Evolutionary conservation across 2,888 invertebrate genomes (phyloP), one percentile per base, ranked within the genome.

Genomic region (Drosophila limbata): DNA sequence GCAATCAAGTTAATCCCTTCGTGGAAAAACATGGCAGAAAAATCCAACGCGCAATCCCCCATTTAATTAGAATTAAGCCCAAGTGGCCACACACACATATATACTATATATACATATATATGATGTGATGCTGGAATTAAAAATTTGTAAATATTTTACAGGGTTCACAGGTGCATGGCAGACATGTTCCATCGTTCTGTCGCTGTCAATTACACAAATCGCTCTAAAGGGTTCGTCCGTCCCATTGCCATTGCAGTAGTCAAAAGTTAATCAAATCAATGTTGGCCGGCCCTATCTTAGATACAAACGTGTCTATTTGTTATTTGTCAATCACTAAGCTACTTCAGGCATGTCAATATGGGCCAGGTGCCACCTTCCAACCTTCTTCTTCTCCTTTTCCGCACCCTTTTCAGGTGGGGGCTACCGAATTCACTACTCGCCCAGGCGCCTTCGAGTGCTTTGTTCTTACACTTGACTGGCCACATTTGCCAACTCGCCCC

Each of bases 301-400:
- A 82, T 71, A 81, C 79, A 82, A 69, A 81, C 79, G 74, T 81
- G 79, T 82, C 79, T 83, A 85, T 83, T 79, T 83, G 82, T 84
- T 83, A 86, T 83, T 83, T 83, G 82, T 83, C 82, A 86, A 79
- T 86, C 82, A 86, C 84, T 83, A 83, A 83, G 82, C 84, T 74
- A 83, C 79, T 81, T 86, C 69, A 73, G 73, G 65, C 66, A 56
- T 69, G 77, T 76, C 64, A 62, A 71, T 74, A 68, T 60, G 62
- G 62, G 39, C 51, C 76, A 56, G 60, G 61, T 55, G 73, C 28
- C 15, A 57, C 35, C 8, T 44, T 13, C 17, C 8, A n/a, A n/a
- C 48, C 56, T 35, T 11, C 48, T 39, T 4, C 21, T 6, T 28
- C 19, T 19, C 19, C 19, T 19, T 19, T 10, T 40, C 15, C 10